Conservation (phyloP, 2,888 invertebrate species). For the Aleiodes testaceus region DNA sequence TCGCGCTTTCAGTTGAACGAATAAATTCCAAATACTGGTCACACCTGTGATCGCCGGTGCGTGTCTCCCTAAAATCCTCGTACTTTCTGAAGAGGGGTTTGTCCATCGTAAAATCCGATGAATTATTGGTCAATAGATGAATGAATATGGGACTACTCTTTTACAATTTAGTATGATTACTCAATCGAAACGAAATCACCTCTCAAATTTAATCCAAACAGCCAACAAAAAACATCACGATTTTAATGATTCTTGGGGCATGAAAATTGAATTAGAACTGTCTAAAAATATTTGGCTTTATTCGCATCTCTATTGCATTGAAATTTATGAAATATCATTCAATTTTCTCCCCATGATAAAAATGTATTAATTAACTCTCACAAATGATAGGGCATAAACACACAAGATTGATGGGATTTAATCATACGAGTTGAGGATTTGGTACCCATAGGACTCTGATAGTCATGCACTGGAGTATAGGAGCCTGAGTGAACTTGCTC, state of each 20-base stretch:
- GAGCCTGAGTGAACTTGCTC: constrained; percentile 51
- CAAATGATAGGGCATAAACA: constrained; percentile 31
- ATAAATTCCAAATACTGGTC: constrained; percentile 32
- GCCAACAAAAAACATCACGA: not conserved
- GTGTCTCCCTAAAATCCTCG: constrained; percentile 56
- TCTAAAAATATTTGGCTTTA: too few species aligned
- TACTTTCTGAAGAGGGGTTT: constrained; percentile 23
- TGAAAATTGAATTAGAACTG: not conserved
- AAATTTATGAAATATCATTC: too few species aligned
- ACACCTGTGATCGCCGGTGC: constrained; percentile 59
- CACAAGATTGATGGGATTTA: constrained; percentile 42
- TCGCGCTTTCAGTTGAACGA: constrained; percentile 12
- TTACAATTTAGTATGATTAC: constrained; percentile 16
- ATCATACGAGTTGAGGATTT: constrained; percentile 39
- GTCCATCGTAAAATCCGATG: constrained; percentile 58
- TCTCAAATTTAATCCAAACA: constrained; percentile 15
- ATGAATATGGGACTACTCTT: not conserved
- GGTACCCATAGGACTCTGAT: constrained; percentile 9
- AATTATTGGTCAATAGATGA: constrained; percentile 38
- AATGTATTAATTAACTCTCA: constrained; percentile 26
- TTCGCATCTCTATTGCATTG: too few species aligned
- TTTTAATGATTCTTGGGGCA: constrained; percentile 1
- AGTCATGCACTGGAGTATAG: constrained; percentile 7
- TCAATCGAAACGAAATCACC: constrained; percentile 30
- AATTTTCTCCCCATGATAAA: not conserved